Percentiles rank a stretch among this genome's conserved stretches.
phyloP scores from a whole-genome alignment of 2,888 invertebrate genomes.

The Pyrocoelia pectoralis region DNA sequence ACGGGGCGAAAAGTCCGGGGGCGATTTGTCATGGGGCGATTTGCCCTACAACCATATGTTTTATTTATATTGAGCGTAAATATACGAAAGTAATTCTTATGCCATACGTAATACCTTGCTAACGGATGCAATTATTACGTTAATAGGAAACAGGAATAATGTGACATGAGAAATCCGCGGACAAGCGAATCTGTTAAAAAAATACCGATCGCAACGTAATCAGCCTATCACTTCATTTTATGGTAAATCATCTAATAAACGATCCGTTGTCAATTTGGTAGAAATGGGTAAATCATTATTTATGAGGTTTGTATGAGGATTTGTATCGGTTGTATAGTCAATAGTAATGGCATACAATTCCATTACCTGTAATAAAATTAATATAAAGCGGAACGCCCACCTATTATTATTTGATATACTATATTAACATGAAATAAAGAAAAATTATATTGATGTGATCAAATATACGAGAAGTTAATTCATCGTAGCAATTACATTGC shows the following conservation, averaged over 20 bases:
- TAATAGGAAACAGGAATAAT: no score
- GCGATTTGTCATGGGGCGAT: no score
- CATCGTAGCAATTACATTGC: not conserved
- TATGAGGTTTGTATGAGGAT: slow-evolving; percentile 8
- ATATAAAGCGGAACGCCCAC: slow-evolving; percentile 13
- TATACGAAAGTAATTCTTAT: no score
- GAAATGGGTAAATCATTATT: slow-evolving; percentile 5
- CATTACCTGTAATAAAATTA: slow-evolving; percentile 14
- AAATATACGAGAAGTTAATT: slow-evolving; percentile 31
- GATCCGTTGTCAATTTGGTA: not conserved
- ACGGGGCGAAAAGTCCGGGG: no score
- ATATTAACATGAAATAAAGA: slow-evolving; percentile 21
- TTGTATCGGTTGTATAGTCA: slow-evolving; percentile 11
- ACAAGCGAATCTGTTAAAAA: no score
- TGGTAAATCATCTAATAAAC: not conserved
- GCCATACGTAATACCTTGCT: no score
- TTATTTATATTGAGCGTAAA: no score
- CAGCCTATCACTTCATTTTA: no score
- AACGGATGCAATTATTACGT: no score
- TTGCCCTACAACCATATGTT: no score
- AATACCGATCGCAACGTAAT: no score
- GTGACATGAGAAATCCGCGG: no score
- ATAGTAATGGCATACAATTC: slow-evolving; percentile 2
- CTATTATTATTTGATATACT: slow-evolving; percentile 18
- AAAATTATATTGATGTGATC: slow-evolving; percentile 15